Percentiles rank a stretch among this genome's conserved stretches.
Conservation (phyloP, 2,888 invertebrate genomes). For the Nephrotoma flavescens region DNA sequence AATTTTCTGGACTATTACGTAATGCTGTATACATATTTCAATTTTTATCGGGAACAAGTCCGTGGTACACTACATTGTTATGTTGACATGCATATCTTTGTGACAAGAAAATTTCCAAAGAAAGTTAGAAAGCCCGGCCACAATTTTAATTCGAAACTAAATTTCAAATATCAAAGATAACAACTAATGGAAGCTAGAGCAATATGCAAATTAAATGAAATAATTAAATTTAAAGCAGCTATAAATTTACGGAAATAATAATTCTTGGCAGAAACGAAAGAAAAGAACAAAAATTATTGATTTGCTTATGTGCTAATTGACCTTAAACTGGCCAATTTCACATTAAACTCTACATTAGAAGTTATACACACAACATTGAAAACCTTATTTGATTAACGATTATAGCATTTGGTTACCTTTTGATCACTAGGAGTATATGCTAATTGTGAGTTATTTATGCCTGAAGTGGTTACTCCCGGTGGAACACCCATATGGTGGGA, state of each 20-base stretch:
- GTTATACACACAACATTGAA: not conserved
- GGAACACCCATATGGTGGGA: not conserved
- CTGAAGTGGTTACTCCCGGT: not conserved
- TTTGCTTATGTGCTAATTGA: not conserved
- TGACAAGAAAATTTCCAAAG: not conserved
- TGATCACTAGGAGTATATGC: not conserved
- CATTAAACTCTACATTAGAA: not conserved
- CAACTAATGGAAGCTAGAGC: not conserved
- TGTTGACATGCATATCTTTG: too few species aligned
- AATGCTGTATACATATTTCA: too few species aligned
- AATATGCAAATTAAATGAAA: not conserved
- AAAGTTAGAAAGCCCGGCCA: not conserved
- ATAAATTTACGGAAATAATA: not conserved
- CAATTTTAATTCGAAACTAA: not conserved
- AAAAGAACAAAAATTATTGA: not conserved
- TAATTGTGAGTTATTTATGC: not conserved
- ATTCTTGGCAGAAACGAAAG: not conserved
- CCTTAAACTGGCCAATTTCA: not conserved
- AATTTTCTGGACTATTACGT: too few species aligned
- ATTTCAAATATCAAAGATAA: not conserved
- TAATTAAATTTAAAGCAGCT: not conserved
- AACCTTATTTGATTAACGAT: not conserved
- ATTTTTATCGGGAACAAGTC: too few species aligned
- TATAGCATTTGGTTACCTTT: not conserved
- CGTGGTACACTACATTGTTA: too few species aligned